Conservation (phyloP, 2,113 vertebrate genomes). For the Centropristis striata region DNA sequence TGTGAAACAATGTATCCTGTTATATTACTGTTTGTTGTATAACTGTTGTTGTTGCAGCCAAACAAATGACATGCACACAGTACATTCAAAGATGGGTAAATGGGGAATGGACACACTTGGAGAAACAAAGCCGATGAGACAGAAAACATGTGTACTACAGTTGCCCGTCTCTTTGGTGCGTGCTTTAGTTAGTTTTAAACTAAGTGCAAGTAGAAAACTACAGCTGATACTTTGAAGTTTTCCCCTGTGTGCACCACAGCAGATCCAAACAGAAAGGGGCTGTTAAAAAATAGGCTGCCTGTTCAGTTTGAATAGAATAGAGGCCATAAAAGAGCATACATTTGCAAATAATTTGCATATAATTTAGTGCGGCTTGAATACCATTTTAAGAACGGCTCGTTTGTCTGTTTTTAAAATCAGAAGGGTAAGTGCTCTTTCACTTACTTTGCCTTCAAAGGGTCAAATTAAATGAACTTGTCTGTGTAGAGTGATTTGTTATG, state of each 20-base stretch:
- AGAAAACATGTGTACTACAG: conserved; percentile 9
- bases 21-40: neutral
- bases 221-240: conserved; percentile 72
- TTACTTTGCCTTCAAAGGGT: conserved; percentile 25
- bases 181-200: conserved; percentile 51
- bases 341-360: conserved; percentile 80
- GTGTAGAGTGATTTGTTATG: neutral
- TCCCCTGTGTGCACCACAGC: conserved; percentile 45
- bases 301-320: conserved; percentile 72
- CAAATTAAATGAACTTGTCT: conserved; percentile 9
- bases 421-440: conserved; percentile 38
- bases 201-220: conserved; percentile 52
- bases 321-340: conserved; percentile 70
- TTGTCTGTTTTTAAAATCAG: conserved; percentile 38
- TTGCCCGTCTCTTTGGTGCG: conserved; percentile 57
- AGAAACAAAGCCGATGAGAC: conserved; percentile 17
- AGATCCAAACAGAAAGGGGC: conserved; percentile 50
- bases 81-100: neutral
- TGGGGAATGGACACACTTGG: conserved; percentile 25
- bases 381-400: conserved; percentile 38
- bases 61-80: neutral
- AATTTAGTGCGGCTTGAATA: conserved; percentile 61
- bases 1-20: neutral
- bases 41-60: neutral
- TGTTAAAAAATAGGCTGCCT: conserved; percentile 65